These are phyloP conservation scores for Cathartes aura DNA, from an alignment of 2,113 vertebrate species.

Conservation along the genomic window DNA sequence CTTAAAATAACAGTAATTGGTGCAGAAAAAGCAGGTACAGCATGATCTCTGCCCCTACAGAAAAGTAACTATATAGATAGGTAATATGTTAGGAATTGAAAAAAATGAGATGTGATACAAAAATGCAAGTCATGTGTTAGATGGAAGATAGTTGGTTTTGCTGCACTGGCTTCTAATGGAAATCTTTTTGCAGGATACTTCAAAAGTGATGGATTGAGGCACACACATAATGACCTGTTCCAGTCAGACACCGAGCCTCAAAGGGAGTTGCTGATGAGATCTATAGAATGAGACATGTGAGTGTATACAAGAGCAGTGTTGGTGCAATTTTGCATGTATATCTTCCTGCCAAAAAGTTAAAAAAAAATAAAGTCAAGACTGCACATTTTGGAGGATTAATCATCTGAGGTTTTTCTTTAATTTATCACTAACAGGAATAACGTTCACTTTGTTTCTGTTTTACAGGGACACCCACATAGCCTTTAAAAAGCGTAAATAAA, in stretches of 20 bases:
- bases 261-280: not conserved
- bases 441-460: slow-evolving; percentile 22
- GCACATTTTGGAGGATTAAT: slow-evolving; percentile 40
- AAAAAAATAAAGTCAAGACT: not conserved
- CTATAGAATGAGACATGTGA: not conserved
- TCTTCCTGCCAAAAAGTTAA: slow-evolving; percentile 16
- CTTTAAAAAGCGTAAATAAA: slow-evolving; percentile 49
- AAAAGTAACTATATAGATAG: not conserved
- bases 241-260: slow-evolving; percentile 39
- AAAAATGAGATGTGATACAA: not conserved
- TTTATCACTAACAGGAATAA: slow-evolving; percentile 13
- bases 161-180: slow-evolving; percentile 24
- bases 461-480: not conserved
- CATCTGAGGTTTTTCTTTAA: slow-evolving; percentile 1
- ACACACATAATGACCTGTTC: slow-evolving; percentile 39
- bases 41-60: not conserved
- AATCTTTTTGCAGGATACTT: slow-evolving; percentile 44
- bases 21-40: slow-evolving; percentile 7
- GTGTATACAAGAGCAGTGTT: not conserved
- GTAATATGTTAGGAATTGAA: not conserved
- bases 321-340: not conserved
- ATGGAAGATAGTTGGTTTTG: not conserved
- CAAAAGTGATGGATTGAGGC: slow-evolving; percentile 45
- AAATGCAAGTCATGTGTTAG: slow-evolving; percentile 31
- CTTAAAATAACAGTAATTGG: slow-evolving; percentile 23